Conservation (phyloP, 2,797 vertebrate species). For the Galaxias olidus region DNA sequence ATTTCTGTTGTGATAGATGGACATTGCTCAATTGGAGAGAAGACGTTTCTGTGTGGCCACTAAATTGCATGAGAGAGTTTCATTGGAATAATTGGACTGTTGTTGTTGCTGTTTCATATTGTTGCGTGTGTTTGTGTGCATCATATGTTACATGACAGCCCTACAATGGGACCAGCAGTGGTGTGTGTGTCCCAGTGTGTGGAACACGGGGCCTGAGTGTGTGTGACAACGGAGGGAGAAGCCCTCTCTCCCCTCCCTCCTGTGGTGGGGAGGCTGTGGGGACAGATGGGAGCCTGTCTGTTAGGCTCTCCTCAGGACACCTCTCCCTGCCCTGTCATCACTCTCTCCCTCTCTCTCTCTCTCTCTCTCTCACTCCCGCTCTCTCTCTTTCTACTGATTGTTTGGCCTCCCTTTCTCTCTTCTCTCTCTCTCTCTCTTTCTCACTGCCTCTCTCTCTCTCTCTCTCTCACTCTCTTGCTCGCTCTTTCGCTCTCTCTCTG, state of each 20-base stretch:
- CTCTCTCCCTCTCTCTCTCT: neutral
- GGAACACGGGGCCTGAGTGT: neutral
- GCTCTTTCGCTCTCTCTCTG: neutral
- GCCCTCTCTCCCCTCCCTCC: constrained; percentile 17
- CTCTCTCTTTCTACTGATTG: too few species aligned
- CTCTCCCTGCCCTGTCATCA: neutral
- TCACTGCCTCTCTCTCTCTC: neutral
- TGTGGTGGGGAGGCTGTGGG: constrained; percentile 20
- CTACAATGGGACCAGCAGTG: too few species aligned
- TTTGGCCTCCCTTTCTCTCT: too few species aligned
- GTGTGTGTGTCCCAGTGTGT: too few species aligned
- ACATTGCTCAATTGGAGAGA: neutral
- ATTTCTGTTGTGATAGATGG: constrained; percentile 16
- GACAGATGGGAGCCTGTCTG: constrained; percentile 39
- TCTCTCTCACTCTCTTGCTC: neutral
- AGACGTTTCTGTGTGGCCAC: neutral
- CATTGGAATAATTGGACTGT: too few species aligned
- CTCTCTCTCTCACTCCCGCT: neutral
- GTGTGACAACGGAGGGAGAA: neutral
- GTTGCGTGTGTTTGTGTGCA: too few species aligned
- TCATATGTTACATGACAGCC: too few species aligned
- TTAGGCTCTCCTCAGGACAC: neutral
- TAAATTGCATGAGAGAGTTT: too few species aligned
- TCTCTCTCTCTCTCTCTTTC: neutral
- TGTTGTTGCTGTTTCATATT: too few species aligned